These are phyloP conservation scores for Pterocles burchelli DNA, from an alignment of 2,113 vertebrate species.

Conservation along the genomic window DNA sequence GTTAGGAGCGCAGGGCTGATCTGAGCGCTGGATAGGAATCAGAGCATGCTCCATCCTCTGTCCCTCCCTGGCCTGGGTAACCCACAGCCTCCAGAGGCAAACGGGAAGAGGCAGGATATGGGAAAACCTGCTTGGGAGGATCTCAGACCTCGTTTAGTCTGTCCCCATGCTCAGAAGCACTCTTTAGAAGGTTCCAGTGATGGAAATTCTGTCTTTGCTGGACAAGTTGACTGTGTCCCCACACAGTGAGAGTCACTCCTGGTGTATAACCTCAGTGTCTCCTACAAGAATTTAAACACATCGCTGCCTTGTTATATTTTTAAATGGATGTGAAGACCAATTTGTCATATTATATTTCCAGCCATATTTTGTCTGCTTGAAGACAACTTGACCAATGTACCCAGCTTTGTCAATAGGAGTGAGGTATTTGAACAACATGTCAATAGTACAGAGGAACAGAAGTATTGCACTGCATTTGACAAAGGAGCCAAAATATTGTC, in stretches of 20 bases:
- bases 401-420: neutral
- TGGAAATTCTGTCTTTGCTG: neutral
- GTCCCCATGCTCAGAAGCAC: neutral
- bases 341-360: neutral
- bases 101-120: neutral
- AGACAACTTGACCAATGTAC: neutral
- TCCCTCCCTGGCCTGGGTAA: neutral
- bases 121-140: neutral
- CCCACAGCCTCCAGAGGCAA: neutral
- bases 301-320: accelerated
- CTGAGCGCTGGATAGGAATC: accelerated
- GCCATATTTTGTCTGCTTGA: neutral
- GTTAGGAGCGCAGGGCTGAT: neutral
- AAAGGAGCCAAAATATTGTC: neutral
- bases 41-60: accelerated
- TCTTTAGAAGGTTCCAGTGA: neutral
- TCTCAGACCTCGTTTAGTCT: neutral
- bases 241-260: neutral
- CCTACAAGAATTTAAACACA: neutral
- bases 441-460: neutral
- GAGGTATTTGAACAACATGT: neutral
- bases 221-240: neutral
- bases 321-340: neutral
- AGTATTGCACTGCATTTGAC: neutral
- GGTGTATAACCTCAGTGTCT: neutral